phyloP scores from a whole-genome alignment of 2,113 vertebrate species.

The Cheilinus undulatus region DNA sequence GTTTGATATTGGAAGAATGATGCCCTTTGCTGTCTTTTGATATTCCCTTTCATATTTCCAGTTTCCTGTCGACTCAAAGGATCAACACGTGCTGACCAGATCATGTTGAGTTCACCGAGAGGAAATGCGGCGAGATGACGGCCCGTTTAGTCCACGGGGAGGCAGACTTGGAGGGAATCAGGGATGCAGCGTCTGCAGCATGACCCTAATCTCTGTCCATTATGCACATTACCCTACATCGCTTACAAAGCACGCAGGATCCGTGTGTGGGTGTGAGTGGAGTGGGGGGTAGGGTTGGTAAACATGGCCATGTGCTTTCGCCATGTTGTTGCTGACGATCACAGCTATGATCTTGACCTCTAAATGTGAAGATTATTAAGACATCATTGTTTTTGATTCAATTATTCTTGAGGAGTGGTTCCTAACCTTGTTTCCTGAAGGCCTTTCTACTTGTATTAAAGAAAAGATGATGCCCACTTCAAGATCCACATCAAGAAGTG shows the following conservation, averaged over 20 bases:
- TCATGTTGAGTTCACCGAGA: neutral
- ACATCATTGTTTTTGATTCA: neutral
- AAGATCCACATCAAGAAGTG: too few species aligned
- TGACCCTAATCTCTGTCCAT: constrained; percentile 72
- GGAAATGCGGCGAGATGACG: neutral
- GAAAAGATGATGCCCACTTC: too few species aligned
- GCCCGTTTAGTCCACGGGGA: constrained; percentile 10
- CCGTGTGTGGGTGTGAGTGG: constrained; percentile 13
- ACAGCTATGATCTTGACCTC: neutral
- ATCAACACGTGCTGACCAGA: constrained; percentile 8
- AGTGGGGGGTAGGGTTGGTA: constrained; percentile 33
- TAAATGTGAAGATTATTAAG: neutral
- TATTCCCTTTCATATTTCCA: constrained; percentile 5
- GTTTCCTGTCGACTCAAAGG: constrained; percentile 19
- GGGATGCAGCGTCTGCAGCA: constrained; percentile 38
- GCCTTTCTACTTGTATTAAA: too few species aligned
- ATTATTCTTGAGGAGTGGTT: too few species aligned
- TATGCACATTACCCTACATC: constrained; percentile 62
- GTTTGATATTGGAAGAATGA: neutral
- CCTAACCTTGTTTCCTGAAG: too few species aligned
- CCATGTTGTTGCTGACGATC: neutral
- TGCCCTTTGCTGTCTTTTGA: constrained; percentile 13
- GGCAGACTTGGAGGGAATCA: constrained; percentile 38
- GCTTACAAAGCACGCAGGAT: constrained; percentile 27
- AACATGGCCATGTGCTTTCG: constrained; percentile 57